Percentiles rank a stretch among this genome's conserved stretches.
Conservation (phyloP, 2,113 vertebrate genomes). For the Pterophyllum scalare region DNA sequence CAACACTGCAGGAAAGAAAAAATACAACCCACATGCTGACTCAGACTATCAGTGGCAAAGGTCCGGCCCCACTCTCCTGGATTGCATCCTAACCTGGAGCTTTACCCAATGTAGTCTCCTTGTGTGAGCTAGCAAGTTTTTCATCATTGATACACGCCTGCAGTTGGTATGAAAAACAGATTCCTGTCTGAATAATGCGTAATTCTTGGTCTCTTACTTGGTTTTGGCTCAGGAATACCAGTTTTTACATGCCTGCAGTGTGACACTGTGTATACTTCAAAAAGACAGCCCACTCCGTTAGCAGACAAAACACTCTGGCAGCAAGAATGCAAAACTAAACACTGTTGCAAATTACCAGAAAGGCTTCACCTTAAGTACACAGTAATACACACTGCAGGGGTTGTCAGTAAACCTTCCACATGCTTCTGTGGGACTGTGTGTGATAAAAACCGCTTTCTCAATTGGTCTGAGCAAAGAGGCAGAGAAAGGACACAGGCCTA, state of each 20-base stretch:
- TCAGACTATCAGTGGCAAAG: conserved; percentile 22
- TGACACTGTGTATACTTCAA: conserved; percentile 22
- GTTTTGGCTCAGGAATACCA: conserved; percentile 40
- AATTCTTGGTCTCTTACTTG: conserved; percentile 12
- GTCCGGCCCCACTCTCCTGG: not conserved
- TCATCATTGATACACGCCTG: conserved; percentile 58
- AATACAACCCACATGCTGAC: conserved; percentile 16
- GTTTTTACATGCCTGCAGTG: conserved; percentile 49
- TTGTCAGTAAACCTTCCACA: conserved; percentile 10
- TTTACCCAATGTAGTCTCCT: conserved; percentile 29
- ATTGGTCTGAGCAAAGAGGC: not conserved
- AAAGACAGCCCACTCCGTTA: conserved; percentile 34
- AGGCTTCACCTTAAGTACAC: conserved; percentile 17
- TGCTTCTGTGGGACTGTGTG: conserved; percentile 1
- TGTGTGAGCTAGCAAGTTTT: conserved; percentile 25
- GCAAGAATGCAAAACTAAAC: conserved; percentile 65
- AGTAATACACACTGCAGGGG: conserved; percentile 10
- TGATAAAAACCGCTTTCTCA: conserved; percentile 36
- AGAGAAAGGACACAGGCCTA: conserved; percentile 55
- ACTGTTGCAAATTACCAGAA: conserved; percentile 59
- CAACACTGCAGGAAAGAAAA: not conserved
- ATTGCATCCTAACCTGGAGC: conserved; percentile 45
- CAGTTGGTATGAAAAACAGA: conserved; percentile 35
- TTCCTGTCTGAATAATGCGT: conserved; percentile 44
- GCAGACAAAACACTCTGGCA: conserved; percentile 36